Conservation (phyloP, 1,140 invertebrate species). For the Brachionus koreanus region DNA sequence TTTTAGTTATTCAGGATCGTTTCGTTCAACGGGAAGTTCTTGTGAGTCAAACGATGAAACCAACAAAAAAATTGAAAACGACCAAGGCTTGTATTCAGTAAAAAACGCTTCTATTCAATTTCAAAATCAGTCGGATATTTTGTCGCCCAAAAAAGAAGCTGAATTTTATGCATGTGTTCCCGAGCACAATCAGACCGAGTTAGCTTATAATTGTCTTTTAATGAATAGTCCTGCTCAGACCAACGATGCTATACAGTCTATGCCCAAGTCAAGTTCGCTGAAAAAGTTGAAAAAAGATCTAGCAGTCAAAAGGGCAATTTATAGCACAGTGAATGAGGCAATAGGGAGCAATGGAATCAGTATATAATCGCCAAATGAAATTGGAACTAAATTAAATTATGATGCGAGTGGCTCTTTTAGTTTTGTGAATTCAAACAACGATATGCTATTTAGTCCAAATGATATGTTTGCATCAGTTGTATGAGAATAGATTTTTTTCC, state of each 20-base stretch:
- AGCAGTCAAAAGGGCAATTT: neutral
- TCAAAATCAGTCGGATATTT: neutral
- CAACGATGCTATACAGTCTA: neutral
- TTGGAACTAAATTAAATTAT: neutral
- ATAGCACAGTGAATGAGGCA: neutral
- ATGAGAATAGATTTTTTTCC: too few relatives aligned
- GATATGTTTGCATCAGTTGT: conserved; percentile 25
- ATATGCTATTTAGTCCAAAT: conserved; percentile 21
- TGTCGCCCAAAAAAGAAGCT: neutral
- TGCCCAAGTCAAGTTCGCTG: neutral
- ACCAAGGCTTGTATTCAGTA: conserved; percentile 12
- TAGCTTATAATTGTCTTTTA: neutral
- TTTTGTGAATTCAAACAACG: conserved; percentile 14
- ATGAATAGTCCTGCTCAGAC: neutral
- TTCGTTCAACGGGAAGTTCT: neutral
- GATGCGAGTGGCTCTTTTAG: conserved; percentile 2
- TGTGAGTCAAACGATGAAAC: neutral
- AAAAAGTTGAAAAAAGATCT: conserved; percentile 28
- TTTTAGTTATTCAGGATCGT: conserved; percentile 32
- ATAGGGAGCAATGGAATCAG: neutral
- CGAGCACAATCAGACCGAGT: neutral
- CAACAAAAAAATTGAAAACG: neutral
- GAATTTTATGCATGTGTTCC: conserved; percentile 9
- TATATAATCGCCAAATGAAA: neutral
- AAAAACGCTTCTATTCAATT: conserved; percentile 34